Evolutionary conservation across 1,140 invertebrate species (phyloP), one percentile per base, ranked within the genome.

Genomic region (Leptonema lineaticorne): DNA sequence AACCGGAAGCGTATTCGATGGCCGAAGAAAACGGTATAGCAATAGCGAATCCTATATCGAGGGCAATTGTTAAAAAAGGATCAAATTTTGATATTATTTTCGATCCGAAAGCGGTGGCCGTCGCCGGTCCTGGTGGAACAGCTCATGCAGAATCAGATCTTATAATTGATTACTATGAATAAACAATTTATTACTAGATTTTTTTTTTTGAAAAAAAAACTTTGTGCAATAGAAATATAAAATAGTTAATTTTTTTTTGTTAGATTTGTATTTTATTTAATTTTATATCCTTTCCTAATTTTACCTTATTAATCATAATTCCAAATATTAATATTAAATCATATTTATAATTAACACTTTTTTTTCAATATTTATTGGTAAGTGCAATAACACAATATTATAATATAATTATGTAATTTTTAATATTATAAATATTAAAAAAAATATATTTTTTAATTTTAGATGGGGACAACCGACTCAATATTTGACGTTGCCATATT

Each of bases 91-190:
- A 85, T 57, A 83, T 90, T 18, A 76, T 85, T 37, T 88, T 87
- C 73, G 81, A 85, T 68, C 89, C 89, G 1, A 79, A 83, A 67
- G 87, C 88, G 1, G 82, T 87, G 0, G 89, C 89, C n/a, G 82
- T 90, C 3, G 89, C 82, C 8, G 89, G 89, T 1, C 87, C 87
- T 9, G 89, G 89, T 0, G 89, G 89, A 24, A 83, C 86, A 57
- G 89, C 89, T 0, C 86, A 89, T 71, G 88, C 89, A 1, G 82
- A 89, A 74, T 88, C 88, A 28, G 87, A 89, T 72, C 75, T 86
- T 67, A 75, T 80, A 50, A 29, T 82, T 76, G 76, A 78, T 28
- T 69, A 66, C 48, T 53, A 62, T 20, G 70, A 72, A 66, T 50
- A 20, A 50, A n/a, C 14, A 7, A n/a, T 7, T 2, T 45, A 45